Conservation (phyloP, 2,888 invertebrate species). For the Hylaea fasciaria region DNA sequence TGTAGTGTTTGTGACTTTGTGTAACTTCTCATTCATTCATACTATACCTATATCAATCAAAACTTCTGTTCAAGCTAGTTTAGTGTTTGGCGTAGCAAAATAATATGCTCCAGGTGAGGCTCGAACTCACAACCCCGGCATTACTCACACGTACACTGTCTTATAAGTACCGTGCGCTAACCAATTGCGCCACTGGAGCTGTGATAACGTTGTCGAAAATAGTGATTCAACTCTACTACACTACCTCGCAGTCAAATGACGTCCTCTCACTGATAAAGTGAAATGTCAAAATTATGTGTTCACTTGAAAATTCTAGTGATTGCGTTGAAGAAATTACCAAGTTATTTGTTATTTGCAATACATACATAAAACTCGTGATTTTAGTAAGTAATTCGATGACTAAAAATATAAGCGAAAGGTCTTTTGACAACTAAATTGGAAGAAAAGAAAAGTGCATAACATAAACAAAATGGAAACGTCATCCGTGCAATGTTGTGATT, state of each 20-base stretch:
- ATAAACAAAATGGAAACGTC: conserved; percentile 78
- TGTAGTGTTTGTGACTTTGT: too few relatives aligned
- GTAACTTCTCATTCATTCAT: too few relatives aligned
- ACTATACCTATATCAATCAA: too few relatives aligned
- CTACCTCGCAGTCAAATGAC: conserved; percentile 62
- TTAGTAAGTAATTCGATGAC: background rate
- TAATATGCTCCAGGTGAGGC: conserved; percentile 98
- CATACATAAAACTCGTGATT: background rate
- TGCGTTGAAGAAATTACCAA: conserved; percentile 13
- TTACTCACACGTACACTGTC: conserved; percentile 97
- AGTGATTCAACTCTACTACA: conserved; percentile 44
- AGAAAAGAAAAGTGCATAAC: conserved; percentile 46
- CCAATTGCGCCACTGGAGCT: conserved; percentile 99
- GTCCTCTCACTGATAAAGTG: conserved; percentile 60
- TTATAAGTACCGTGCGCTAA: conserved; percentile 99
- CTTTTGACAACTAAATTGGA: conserved; percentile 28
- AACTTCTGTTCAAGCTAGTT: background rate
- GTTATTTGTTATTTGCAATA: conserved; percentile 7
- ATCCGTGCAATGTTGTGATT: conserved; percentile 67
- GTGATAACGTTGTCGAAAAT: conserved; percentile 57
- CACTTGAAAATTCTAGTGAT: conserved; percentile 40
- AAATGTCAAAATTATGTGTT: conserved; percentile 57
- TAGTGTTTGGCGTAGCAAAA: conserved; percentile 59
- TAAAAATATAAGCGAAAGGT: conserved; percentile 9
- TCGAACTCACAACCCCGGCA: conserved; percentile 99